Evolutionary conservation across 2,797 vertebrate species (phyloP), one percentile per base, ranked within the genome.

Genomic region (Gephyroberyx darwinii): DNA sequence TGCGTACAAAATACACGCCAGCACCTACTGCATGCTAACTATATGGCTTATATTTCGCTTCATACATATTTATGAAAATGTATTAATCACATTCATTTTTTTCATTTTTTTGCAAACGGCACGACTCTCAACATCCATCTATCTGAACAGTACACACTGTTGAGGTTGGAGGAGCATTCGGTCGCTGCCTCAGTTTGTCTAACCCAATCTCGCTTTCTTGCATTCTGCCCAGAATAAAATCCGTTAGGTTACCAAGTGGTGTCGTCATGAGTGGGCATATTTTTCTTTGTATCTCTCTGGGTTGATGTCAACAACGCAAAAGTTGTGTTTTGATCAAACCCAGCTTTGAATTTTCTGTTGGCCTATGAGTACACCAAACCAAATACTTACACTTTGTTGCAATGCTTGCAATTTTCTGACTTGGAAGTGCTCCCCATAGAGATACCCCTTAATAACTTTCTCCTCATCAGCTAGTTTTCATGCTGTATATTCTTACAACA

Each of bases 391-490:
- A 85, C 82, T 88, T 88, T 85, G 78, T 80, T 89, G 89, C 90
- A 67, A 56, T 4, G 86, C 74, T 88, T 85, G 90, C 89, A 88
- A 51, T 84, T 86, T 84, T 69, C 56, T 37, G 71, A 75, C 79
- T 85, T 74, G 57, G 73, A 66, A 47, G 53, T 35, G 26, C 73
- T 78, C 78, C 75, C 86, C 59, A 43, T 35, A 84, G 86, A 88
- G 85, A 86, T 52, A 57, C 65, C 83, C 66, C 75, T 78, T 81
- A 88, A 88, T 84, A 89, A 90, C 86, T 90, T 91, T 84, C 75
- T 84, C 82, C 82, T 89, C 88, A 89, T 91, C 90, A 89, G 87
- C 87, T 84, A 52, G 35, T 89, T 90, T 86, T 76, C 69, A 33
- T 31, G 71, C 80, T 65, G 67, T 57, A 79, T 68, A 58, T 71